A percentile compares a stretch with the other conserved stretches of the same genome.
Evolutionary conservation across 2,797 vertebrate species (phyloP).

Genomic region (Enoplosus armatus): DNA sequence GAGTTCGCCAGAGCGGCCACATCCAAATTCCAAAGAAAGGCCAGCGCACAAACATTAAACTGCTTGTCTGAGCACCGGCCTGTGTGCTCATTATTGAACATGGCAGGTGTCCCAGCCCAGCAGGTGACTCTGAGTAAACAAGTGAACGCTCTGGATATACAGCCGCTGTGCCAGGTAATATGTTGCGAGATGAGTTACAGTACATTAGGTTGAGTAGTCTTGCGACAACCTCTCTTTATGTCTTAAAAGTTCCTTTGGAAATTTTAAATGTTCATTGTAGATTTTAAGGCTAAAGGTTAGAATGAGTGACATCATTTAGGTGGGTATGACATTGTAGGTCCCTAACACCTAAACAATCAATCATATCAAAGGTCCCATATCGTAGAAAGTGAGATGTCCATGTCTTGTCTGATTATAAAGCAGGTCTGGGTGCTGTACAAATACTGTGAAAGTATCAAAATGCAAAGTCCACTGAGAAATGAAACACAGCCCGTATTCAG

Average conservation of each 20-base stretch:
- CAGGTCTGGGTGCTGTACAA: too few relatives aligned
- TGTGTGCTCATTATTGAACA: slow-evolving; percentile 20
- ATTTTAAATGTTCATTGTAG: background rate
- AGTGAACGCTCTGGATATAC: background rate
- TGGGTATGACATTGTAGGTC: background rate
- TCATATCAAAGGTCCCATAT: too few relatives aligned
- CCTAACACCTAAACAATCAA: background rate
- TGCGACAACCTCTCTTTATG: background rate
- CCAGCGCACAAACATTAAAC: slow-evolving; percentile 11
- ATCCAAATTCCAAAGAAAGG: slow-evolving; percentile 2
- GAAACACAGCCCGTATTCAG: too few relatives aligned
- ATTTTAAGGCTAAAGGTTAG: background rate
- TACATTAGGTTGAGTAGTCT: background rate
- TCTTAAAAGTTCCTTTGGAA: background rate
- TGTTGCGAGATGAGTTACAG: background rate
- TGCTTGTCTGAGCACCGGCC: slow-evolving; percentile 11
- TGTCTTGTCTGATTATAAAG: too few relatives aligned
- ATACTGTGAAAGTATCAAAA: too few relatives aligned
- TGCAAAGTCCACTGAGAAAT: too few relatives aligned
- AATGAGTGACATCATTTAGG: background rate
- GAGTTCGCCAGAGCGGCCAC: slow-evolving; percentile 3
- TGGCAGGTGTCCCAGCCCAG: slow-evolving; percentile 3
- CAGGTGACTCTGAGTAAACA: slow-evolving; percentile 38
- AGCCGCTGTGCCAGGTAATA: background rate
- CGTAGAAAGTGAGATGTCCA: too few relatives aligned